These are phyloP conservation scores for Labeo catla DNA, from an alignment of 2,113 vertebrate species.

Conservation along the genomic window DNA sequence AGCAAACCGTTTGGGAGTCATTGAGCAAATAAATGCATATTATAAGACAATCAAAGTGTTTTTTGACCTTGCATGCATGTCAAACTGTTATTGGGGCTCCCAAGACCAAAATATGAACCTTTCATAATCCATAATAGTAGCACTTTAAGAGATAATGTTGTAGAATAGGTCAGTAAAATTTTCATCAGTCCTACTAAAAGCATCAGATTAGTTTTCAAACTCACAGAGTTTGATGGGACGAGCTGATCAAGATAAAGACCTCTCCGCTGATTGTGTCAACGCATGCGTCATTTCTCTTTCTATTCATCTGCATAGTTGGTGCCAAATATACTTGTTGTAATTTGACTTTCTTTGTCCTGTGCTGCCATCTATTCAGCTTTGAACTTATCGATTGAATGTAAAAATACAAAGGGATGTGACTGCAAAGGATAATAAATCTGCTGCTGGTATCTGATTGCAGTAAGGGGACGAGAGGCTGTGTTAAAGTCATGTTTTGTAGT, in stretches of 20 bases:
- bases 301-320: not conserved
- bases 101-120: too few species aligned
- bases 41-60: too few species aligned
- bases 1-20: too few species aligned
- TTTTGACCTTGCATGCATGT: too few species aligned
- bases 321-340: not conserved
- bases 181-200: not conserved
- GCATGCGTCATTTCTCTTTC: not conserved
- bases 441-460: not conserved
- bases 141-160: not conserved
- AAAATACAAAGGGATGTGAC: not conserved
- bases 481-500: not conserved
- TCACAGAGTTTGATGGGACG: not conserved
- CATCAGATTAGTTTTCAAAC: not conserved
- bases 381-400: conserved; percentile 4
- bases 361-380: conserved; percentile 9
- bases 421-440: not conserved
- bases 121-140: too few species aligned
- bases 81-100: too few species aligned
- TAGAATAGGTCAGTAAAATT: not conserved
- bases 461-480: not conserved
- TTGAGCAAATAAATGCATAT: too few species aligned
- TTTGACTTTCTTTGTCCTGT: not conserved
- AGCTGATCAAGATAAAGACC: not conserved
- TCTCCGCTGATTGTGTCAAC: not conserved